A percentile compares a stretch with the other conserved stretches of the same genome.
phyloP scores from a whole-genome alignment of 1,140 invertebrate species.

The Tetramorium simillimum region DNA sequence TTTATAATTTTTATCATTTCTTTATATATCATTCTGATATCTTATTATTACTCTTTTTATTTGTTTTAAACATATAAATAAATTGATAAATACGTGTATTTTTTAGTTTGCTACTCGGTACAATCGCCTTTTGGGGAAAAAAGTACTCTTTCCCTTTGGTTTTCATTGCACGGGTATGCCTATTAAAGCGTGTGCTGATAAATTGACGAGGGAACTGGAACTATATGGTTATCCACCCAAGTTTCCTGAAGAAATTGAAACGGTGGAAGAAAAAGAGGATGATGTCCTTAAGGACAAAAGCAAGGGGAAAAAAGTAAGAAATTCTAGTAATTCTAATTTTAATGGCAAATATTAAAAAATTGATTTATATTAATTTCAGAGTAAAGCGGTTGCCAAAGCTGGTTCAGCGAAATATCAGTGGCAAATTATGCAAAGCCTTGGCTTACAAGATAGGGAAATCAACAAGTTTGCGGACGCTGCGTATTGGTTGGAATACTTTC shows the following conservation, averaged over 20 bases:
- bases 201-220: conserved; percentile 97
- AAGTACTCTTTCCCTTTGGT: conserved; percentile 98
- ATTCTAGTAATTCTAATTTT: conserved; percentile 1
- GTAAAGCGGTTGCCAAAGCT: conserved; percentile 98
- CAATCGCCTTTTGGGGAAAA: conserved; percentile 95
- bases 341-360: neutral
- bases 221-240: conserved; percentile 96
- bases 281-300: conserved; percentile 93
- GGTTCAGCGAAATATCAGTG: conserved; percentile 97
- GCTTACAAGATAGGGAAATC: conserved; percentile 96
- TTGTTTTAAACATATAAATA: neutral
- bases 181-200: conserved; percentile 99
- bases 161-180: conserved; percentile 99
- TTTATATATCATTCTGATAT: neutral
- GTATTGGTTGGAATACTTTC: conserved; percentile 99
- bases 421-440: conserved; percentile 99
- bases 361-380: conserved; percentile 86
- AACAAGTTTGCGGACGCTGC: conserved; percentile 95
- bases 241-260: conserved; percentile 90
- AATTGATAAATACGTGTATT: conserved; percentile 13
- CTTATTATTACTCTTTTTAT: neutral
- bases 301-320: conserved; percentile 96
- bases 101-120: conserved; percentile 95
- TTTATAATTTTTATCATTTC: neutral
- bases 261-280: conserved; percentile 83